Percentiles rank a stretch among this genome's conserved stretches.
These are phyloP conservation scores for Rhopalosiphum maidis DNA, from an alignment of 1,140 invertebrate genomes.

Conservation along the genomic window DNA sequence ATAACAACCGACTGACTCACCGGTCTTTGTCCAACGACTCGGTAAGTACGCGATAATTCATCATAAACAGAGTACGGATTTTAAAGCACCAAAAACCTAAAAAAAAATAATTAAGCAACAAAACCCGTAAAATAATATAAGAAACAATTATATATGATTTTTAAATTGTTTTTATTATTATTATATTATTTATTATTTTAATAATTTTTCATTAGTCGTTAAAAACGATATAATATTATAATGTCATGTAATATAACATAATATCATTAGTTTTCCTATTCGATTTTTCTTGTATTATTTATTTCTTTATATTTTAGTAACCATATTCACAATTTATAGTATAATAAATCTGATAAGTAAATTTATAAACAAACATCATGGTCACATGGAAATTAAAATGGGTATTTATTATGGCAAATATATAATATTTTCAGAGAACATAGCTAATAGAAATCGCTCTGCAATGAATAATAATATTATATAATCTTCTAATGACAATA, in stretches of 20 bases:
- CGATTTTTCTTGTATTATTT: neutral
- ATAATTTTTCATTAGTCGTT: no score
- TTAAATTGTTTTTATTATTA: neutral
- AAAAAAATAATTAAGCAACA: neutral
- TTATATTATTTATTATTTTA: no score
- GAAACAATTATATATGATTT: neutral
- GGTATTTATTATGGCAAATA: neutral
- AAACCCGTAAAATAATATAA: neutral
- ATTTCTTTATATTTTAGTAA: neutral
- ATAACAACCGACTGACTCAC: conserved; percentile 64
- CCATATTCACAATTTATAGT: neutral
- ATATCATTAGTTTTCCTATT: neutral
- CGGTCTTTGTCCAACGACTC: conserved; percentile 75
- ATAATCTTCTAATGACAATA: neutral
- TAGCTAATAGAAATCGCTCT: neutral
- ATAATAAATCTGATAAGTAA: neutral
- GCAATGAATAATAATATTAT: no score
- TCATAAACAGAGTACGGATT: neutral
- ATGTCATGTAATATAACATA: neutral
- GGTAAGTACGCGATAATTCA: conserved; percentile 62
- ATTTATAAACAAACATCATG: neutral
- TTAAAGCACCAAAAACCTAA: neutral
- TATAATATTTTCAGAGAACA: neutral
- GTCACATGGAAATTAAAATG: neutral
- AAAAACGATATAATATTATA: neutral